A percentile compares a stretch with the other conserved stretches of the same genome.
These are phyloP conservation scores for Siniperca chuatsi DNA, from an alignment of 2,113 vertebrate species.

Conservation along the genomic window DNA sequence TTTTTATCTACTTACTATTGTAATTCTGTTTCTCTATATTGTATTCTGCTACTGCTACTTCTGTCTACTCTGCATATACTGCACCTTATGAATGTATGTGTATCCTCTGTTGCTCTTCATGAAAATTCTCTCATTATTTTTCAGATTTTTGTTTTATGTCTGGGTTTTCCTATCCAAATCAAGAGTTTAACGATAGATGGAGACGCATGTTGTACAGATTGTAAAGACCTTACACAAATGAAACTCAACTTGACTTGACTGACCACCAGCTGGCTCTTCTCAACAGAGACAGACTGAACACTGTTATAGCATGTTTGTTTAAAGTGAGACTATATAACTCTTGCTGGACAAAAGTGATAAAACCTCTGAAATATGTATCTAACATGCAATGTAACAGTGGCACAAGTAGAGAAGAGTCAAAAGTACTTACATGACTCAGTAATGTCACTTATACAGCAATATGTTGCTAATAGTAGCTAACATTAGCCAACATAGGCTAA, in stretches of 20 bases:
- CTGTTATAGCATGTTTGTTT: background rate
- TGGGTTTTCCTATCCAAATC: background rate
- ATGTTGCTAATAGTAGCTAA: too few species aligned
- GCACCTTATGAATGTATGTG: background rate
- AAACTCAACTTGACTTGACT: background rate
- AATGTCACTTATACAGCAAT: too few species aligned
- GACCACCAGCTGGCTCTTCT: conserved; percentile 2
- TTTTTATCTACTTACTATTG: background rate
- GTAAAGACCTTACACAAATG: background rate
- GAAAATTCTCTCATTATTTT: background rate
- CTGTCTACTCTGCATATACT: background rate
- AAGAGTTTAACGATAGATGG: background rate
- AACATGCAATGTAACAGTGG: background rate
- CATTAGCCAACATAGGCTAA: background rate
- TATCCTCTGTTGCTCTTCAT: background rate
- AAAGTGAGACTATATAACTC: background rate
- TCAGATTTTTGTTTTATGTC: background rate
- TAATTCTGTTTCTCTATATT: background rate
- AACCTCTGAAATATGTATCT: background rate
- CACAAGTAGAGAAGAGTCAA: too few species aligned
- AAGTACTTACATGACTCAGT: too few species aligned
- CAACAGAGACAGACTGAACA: background rate
- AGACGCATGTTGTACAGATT: background rate
- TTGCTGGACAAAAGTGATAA: background rate
- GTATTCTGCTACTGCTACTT: background rate